Conservation (phyloP, 1,140 invertebrate species). For the Prorops nasuta region DNA sequence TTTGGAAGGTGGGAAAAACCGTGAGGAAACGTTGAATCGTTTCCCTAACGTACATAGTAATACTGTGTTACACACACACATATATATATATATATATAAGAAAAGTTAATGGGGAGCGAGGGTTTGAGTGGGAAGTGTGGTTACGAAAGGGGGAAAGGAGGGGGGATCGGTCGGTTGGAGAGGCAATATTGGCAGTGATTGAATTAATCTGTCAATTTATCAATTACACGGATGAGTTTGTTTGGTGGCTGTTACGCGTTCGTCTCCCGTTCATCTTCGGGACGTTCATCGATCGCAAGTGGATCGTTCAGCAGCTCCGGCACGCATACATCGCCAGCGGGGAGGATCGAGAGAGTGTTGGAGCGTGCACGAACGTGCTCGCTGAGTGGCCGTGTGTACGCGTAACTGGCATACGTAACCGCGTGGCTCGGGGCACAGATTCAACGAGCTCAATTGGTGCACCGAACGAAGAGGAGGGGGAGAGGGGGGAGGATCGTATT, state of each 20-base stretch:
- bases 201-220: slow-evolving; percentile 56
- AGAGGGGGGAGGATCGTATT: slow-evolving; percentile 39
- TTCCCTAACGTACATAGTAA: too few species aligned
- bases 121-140: too few species aligned
- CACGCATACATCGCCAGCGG: too few species aligned
- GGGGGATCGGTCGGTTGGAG: slow-evolving; percentile 18
- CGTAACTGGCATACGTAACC: slow-evolving; percentile 37
- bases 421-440: slow-evolving; percentile 54
- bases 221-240: slow-evolving; percentile 57
- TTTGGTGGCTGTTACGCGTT: slow-evolving; percentile 36
- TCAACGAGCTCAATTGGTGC: slow-evolving; percentile 57
- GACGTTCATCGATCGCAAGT: slow-evolving; percentile 43
- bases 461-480: slow-evolving; percentile 31
- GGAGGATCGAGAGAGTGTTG: too few species aligned
- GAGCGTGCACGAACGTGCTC: slow-evolving; percentile 12
- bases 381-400: slow-evolving; percentile 17
- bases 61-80: too few species aligned
- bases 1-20: too few species aligned
- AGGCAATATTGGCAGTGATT: slow-evolving; percentile 47
- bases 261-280: slow-evolving; percentile 5
- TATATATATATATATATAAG: too few species aligned
- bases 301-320: slow-evolving; percentile 32
- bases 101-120: too few species aligned
- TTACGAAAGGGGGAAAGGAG: background rate
- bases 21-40: too few species aligned